A percentile compares a stretch with the other conserved stretches of the same genome.
Conservation (phyloP, 2,797 vertebrate genomes). For the Pantherophis alleghaniensis region DNA sequence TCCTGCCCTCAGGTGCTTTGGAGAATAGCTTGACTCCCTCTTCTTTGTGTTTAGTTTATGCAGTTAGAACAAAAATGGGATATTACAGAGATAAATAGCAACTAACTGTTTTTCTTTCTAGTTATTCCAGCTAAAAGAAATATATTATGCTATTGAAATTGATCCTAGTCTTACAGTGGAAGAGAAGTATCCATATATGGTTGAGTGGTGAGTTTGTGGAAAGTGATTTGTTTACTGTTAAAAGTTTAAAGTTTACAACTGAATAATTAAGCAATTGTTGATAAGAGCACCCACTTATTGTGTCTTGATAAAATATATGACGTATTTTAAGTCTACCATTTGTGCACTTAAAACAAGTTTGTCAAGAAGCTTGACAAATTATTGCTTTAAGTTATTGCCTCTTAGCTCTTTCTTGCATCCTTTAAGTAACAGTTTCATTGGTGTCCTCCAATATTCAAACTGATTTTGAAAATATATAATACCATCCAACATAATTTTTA, state of each 20-base stretch:
- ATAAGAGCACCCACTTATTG: not conserved
- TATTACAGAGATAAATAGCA: not conserved
- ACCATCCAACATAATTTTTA: not conserved
- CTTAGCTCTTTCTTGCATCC: not conserved
- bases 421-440: not conserved
- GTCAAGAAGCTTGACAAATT: not conserved
- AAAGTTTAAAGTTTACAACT: not conserved
- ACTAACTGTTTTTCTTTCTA: conserved; percentile 48
- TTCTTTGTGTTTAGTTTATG: not conserved
- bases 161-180: conserved; percentile 88
- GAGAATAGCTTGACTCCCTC: no score
- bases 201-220: conserved; percentile 86
- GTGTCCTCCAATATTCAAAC: not conserved
- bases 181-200: conserved; percentile 94
- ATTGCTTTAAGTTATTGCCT: not conserved
- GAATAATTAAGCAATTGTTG: not conserved
- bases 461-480: not conserved
- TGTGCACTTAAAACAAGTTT: not conserved
- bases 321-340: not conserved
- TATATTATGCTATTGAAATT: conserved; percentile 94
- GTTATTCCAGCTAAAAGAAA: conserved; percentile 89
- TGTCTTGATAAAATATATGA: not conserved
- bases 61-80: not conserved
- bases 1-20: no score
- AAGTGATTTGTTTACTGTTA: conserved; percentile 1